These are phyloP conservation scores for Coptodon bakossiorum DNA, from an alignment of 2,113 vertebrate genomes.

Conservation along the genomic window DNA sequence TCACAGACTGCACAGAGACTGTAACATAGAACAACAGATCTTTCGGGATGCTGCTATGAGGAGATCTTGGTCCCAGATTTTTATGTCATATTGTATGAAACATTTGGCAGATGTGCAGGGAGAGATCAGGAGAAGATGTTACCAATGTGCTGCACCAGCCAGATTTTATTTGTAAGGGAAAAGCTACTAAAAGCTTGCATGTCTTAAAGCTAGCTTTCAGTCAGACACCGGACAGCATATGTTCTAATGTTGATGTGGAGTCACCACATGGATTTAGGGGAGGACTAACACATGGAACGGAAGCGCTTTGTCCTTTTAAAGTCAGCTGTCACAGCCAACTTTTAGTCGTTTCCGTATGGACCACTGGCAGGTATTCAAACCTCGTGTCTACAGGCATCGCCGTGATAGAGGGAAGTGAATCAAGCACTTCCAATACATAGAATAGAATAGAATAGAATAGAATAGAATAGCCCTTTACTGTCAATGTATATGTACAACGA, in stretches of 20 bases:
- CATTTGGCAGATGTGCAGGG: fast-evolving
- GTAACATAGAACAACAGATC: background rate
- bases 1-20: fast-evolving
- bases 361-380: background rate
- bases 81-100: background rate
- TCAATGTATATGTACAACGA: fast-evolving
- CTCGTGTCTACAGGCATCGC: background rate
- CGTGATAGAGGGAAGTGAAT: fast-evolving
- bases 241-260: background rate
- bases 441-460: background rate
- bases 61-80: background rate
- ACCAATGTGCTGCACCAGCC: background rate
- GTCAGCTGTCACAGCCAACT: fast-evolving
- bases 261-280: fast-evolving
- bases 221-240: fast-evolving
- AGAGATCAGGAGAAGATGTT: background rate
- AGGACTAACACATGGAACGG: background rate
- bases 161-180: background rate
- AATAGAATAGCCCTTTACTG: background rate
- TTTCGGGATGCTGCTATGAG: background rate
- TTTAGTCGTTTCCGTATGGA: fast-evolving
- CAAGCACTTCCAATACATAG: background rate
- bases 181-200: background rate
- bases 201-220: background rate
- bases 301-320: background rate